phyloP scores from a whole-genome alignment of 2,797 vertebrate species.

The Macroramphosus scolopax region DNA sequence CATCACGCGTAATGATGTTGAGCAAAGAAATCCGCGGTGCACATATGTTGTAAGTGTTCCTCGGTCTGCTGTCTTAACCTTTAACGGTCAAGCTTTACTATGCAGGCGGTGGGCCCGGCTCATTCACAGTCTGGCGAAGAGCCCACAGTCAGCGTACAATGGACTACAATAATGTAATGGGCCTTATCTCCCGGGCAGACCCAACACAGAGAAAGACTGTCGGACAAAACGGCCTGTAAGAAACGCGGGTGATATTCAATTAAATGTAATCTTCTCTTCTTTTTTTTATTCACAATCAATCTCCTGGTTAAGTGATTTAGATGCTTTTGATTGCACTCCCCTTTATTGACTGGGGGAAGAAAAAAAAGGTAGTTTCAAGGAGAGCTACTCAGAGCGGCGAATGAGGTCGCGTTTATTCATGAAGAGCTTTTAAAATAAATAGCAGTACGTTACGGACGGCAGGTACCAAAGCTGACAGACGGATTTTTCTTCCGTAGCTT shows the following conservation, averaged over 20 bases:
- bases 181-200: slow-evolving; percentile 68
- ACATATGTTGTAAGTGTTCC: slow-evolving; percentile 45
- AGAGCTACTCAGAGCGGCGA: slow-evolving; percentile 25
- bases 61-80: slow-evolving; percentile 60
- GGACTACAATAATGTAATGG: slow-evolving; percentile 75
- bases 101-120: slow-evolving; percentile 65
- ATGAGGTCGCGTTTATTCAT: slow-evolving; percentile 17
- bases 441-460: slow-evolving; percentile 7
- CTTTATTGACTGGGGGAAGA: slow-evolving; percentile 48
- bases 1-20: slow-evolving; percentile 21
- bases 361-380: slow-evolving; percentile 30
- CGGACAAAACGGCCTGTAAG: slow-evolving; percentile 71
- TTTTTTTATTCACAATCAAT: slow-evolving; percentile 57
- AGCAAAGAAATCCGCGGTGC: slow-evolving; percentile 37
- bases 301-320: slow-evolving; percentile 65
- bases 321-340: slow-evolving; percentile 59
- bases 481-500: slow-evolving; percentile 8
- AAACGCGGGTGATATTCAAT: slow-evolving; percentile 73
- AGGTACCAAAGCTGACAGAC: too few relatives aligned
- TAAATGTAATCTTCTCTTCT: slow-evolving; percentile 66
- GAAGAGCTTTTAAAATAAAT: slow-evolving; percentile 28
- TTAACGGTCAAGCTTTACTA: slow-evolving; percentile 56
- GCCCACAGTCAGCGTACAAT: slow-evolving; percentile 67
- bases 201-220: slow-evolving; percentile 57
- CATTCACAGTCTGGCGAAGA: slow-evolving; percentile 70